A percentile compares a stretch with the other conserved stretches of the same genome.
These are phyloP conservation scores for Tribolium freemani DNA, from an alignment of 2,888 invertebrate species.

Conservation along the genomic window DNA sequence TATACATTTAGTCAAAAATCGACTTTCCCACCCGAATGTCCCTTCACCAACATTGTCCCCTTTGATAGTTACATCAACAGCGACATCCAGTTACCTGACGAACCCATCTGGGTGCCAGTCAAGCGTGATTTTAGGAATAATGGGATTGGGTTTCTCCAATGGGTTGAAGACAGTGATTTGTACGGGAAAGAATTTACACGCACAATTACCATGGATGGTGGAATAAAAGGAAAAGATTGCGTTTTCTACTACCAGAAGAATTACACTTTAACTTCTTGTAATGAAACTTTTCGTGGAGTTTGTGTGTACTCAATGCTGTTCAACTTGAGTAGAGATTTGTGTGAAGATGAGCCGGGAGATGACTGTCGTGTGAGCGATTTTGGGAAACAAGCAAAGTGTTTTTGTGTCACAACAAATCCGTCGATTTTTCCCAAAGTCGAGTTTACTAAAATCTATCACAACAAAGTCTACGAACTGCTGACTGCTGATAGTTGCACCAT, in stretches of 20 bases:
- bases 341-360: constrained; percentile 33
- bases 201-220: not conserved
- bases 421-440: constrained; percentile 45
- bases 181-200: not conserved
- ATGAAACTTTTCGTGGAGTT: constrained; percentile 47
- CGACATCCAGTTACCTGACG: not conserved
- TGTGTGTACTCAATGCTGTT: constrained; percentile 55
- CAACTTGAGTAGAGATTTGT: constrained; percentile 11
- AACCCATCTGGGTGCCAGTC: constrained; percentile 26
- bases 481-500: constrained; percentile 46
- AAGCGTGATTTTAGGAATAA: constrained; percentile 1
- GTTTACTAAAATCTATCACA: constrained; percentile 54
- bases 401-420: constrained; percentile 46
- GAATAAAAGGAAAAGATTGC: constrained; percentile 52
- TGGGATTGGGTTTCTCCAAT: constrained; percentile 19
- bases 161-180: constrained; percentile 18
- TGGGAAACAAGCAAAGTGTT: constrained; percentile 51
- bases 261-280: constrained; percentile 48
- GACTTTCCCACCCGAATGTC: constrained; percentile 7
- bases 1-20: not conserved
- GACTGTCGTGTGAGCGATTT: constrained; percentile 50
- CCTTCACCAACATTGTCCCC: not conserved
- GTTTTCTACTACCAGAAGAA: constrained; percentile 49
- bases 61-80: constrained; percentile 8
- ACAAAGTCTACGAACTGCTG: constrained; percentile 47